Percentiles rank a stretch among this genome's conserved stretches.
These are phyloP conservation scores for Ligdia adustata DNA, from an alignment of 2,888 invertebrate species.

Conservation along the genomic window DNA sequence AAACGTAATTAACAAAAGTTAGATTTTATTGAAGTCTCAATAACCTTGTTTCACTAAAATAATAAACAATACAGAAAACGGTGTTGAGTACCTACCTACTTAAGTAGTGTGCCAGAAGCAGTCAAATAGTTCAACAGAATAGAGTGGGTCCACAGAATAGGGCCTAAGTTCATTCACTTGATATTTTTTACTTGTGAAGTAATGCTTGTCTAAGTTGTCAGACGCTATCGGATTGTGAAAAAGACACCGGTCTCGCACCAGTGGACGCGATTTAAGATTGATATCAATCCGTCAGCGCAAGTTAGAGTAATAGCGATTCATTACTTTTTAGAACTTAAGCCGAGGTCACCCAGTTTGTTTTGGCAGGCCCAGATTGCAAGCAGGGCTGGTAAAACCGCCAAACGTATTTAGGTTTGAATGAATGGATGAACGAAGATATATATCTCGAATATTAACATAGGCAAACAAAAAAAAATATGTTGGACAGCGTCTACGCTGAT, in stretches of 20 bases:
- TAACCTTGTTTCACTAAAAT: too few relatives aligned
- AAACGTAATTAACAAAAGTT: too few relatives aligned
- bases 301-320: constrained; percentile 16
- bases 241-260: constrained; percentile 41
- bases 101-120: constrained; percentile 15
- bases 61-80: constrained; percentile 2
- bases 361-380: too few relatives aligned
- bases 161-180: constrained; percentile 18
- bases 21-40: too few relatives aligned
- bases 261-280: constrained; percentile 35
- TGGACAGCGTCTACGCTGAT: constrained; percentile 2
- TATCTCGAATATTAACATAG: too few relatives aligned
- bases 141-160: constrained; percentile 16
- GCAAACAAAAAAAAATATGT: not conserved
- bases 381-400: too few relatives aligned
- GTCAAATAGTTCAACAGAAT: constrained; percentile 16
- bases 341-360: constrained; percentile 11
- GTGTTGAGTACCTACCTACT: constrained; percentile 5
- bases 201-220: constrained; percentile 26
- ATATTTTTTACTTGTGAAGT: constrained; percentile 26
- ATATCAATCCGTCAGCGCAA: constrained; percentile 18
- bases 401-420: too few relatives aligned
- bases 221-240: constrained; percentile 21
- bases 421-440: too few relatives aligned
- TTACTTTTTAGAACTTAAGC: constrained; percentile 10